Percentiles rank a stretch among this genome's conserved stretches.
These are phyloP conservation scores for Saccopteryx leptura DNA, from an alignment of 2,113 vertebrate species.

Conservation along the genomic window DNA sequence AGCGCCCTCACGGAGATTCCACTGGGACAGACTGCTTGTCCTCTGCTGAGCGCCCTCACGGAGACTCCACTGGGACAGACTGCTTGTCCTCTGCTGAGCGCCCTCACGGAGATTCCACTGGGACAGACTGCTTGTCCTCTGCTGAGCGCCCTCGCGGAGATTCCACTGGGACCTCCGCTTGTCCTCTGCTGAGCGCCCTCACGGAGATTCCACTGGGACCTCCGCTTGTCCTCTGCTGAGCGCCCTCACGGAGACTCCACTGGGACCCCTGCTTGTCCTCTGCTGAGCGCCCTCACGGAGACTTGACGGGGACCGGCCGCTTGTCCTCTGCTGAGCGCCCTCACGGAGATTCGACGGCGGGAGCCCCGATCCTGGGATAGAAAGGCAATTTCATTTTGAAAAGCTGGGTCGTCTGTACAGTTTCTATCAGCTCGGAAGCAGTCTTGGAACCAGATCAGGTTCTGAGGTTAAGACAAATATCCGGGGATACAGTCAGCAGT, in stretches of 20 bases:
- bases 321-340: slow-evolving; percentile 36
- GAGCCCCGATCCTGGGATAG: slow-evolving; percentile 40
- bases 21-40: slow-evolving; percentile 42
- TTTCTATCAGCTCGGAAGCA: slow-evolving; percentile 67
- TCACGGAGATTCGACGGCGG: slow-evolving; percentile 42
- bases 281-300: too few species aligned
- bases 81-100: slow-evolving; percentile 12
- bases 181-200: slow-evolving; percentile 41
- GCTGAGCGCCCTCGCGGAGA: slow-evolving; percentile 29
- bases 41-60: slow-evolving; percentile 20
- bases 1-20: slow-evolving; percentile 45
- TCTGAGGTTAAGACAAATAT: slow-evolving; percentile 51
- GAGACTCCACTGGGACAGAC: slow-evolving; percentile 35
- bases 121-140: slow-evolving; percentile 38
- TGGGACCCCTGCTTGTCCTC: too few species aligned
- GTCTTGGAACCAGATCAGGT: slow-evolving; percentile 57
- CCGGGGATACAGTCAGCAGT: slow-evolving; percentile 55
- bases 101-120: slow-evolving; percentile 49
- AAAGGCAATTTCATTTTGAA: slow-evolving; percentile 58
- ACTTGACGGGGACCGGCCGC: background rate
- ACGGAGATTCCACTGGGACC: slow-evolving; percentile 26
- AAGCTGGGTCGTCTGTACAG: slow-evolving; percentile 3
- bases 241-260: too few species aligned
- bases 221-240: too few species aligned
- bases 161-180: slow-evolving; percentile 44